Evolutionary conservation across 2,888 invertebrate genomes (phyloP), one percentile per base, ranked within the genome.

Genomic region (Drosophila birchii): DNA sequence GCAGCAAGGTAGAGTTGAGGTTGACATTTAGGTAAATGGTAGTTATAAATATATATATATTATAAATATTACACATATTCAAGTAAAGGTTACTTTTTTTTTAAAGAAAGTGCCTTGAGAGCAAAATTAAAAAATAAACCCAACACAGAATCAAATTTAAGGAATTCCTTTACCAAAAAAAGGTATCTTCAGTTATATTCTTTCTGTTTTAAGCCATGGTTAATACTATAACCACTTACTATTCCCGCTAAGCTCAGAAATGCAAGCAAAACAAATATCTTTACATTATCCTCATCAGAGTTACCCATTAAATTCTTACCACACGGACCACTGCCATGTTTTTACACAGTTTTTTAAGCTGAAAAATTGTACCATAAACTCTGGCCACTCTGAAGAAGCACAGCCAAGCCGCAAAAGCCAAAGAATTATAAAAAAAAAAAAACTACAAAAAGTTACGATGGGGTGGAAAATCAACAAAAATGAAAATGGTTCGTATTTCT

Each of bases 341-440:
- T 55, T 14, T 62, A 53, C 54, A 43, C 39, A 59, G 53, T 58
- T 63, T 55, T 39, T 38, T 45, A 67, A 67, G 55, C 53, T 43
- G 38, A 63, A 49, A 59, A 69, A 75, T 61, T 70, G 76, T 73
- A 59, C 60, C 71, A 56, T 55, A 59, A 71, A 70, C 74, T 60
- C 78, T 88, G 88, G 88, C 74, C 86, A 88, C 81, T 78, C 86
- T 88, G 58, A 78, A 75, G 64, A 73, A 79, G 71, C 81, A 74
- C 53, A 70, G 39, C 53, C 60, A 80, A 78, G 73, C 82, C 83
- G 71, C 81, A 79, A 81, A 80, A 79, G 68, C 82, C 77, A 78
- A 56, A 32, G 76, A 80, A 75, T 70, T 44, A 57, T 26, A 41
- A 18, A 16, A 20, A 43, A 53, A 55, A 36, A 43, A 47, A 38